These are phyloP conservation scores for Phataginus tricuspis DNA, from an alignment of 2,797 vertebrate genomes.

Conservation along the genomic window DNA sequence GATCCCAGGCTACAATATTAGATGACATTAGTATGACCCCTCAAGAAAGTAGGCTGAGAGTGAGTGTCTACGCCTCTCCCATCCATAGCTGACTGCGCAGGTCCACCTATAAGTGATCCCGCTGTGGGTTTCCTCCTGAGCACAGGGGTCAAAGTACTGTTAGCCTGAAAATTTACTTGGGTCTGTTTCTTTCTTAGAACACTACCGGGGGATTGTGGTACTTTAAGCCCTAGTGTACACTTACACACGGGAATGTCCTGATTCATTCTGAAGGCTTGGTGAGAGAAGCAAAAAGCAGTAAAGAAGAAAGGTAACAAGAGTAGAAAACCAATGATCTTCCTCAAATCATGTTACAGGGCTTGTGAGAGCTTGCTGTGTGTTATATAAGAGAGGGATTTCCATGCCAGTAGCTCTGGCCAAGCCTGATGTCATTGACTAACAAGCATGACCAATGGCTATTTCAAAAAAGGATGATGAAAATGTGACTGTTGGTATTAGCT, in stretches of 20 bases:
- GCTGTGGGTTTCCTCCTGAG: not conserved
- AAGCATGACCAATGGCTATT: not conserved
- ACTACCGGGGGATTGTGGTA: not conserved
- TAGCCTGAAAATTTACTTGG: not conserved
- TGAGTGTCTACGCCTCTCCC: slow-evolving; percentile 8
- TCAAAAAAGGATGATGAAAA: not conserved
- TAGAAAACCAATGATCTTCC: not conserved
- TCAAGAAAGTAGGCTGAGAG: not conserved
- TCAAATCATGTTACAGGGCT: not conserved
- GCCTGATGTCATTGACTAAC: not conserved
- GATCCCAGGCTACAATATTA: not conserved
- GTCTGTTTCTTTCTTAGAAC: not conserved
- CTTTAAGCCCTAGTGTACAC: not conserved
- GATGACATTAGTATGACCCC: not conserved
- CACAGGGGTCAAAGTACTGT: not conserved
- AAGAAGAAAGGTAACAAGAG: not conserved
- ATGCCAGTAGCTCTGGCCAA: not conserved
- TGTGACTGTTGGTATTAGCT: not conserved
- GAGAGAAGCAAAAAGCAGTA: not conserved
- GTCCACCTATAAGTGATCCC: not conserved
- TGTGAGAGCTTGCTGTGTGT: not conserved
- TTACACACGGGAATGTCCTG: not conserved
- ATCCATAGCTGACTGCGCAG: not conserved
- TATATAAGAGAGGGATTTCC: not conserved
- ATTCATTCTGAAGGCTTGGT: not conserved